Evolutionary conservation across 2,113 vertebrate species (phyloP).

Genomic region (Hemiprocne comata): DNA sequence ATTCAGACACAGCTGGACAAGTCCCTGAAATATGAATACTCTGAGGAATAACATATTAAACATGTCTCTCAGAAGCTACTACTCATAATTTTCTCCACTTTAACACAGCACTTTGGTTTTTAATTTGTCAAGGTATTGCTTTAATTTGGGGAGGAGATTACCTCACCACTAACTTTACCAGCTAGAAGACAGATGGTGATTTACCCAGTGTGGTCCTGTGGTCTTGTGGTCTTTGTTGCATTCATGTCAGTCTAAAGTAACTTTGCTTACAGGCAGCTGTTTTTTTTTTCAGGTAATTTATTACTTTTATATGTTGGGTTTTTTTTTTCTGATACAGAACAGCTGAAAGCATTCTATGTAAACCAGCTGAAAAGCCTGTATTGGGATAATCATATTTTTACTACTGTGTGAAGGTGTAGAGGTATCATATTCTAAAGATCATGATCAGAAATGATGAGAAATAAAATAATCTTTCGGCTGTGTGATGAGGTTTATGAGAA

Average conservation of each 20-base stretch:
- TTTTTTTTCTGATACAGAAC: not conserved
- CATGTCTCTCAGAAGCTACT: not conserved
- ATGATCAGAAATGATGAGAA: constrained; percentile 65
- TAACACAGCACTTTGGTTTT: not conserved
- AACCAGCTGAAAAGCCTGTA: not conserved
- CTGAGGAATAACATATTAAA: not conserved
- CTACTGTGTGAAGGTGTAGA: not conserved
- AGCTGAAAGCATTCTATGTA: constrained; percentile 6
- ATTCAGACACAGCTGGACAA: not conserved
- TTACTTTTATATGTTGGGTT: not conserved
- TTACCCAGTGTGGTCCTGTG: not conserved
- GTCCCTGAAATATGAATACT: not conserved
- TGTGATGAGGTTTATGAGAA: constrained; percentile 63
- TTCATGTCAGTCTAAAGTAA: not conserved
- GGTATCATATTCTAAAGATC: constrained; percentile 29
- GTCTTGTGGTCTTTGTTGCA: not conserved
- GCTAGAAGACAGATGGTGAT: not conserved
- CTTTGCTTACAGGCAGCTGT: not conserved
- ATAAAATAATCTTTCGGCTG: constrained; percentile 55
- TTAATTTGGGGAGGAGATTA: not conserved
- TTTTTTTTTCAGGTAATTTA: not conserved
- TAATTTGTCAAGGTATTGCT: not conserved
- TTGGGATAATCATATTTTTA: constrained; percentile 58
- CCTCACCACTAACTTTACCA: not conserved
- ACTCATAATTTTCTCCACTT: not conserved